These are phyloP conservation scores for Polypterus senegalus DNA, from an alignment of 2,113 vertebrate genomes.

Conservation along the genomic window DNA sequence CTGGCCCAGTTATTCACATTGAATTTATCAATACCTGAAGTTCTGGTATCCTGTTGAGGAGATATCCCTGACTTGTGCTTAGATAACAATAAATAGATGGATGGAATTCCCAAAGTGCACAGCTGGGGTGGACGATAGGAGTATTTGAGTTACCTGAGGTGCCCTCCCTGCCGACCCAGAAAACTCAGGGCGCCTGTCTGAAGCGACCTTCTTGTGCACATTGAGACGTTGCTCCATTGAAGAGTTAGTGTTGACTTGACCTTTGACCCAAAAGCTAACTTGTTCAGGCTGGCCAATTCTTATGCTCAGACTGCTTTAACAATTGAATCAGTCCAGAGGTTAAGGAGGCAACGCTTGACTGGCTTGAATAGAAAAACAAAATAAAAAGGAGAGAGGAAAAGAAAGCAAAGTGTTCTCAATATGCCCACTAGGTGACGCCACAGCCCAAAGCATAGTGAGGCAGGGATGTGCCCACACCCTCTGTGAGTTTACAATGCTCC, in stretches of 20 bases:
- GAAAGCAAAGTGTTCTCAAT: slow-evolving; percentile 12
- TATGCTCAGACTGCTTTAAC: not conserved
- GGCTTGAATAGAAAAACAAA: not conserved
- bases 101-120: too few relatives aligned
- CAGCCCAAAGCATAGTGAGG: slow-evolving; percentile 37
- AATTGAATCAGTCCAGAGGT: slow-evolving; percentile 1
- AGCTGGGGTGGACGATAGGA: too few relatives aligned
- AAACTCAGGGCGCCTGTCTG: too few relatives aligned
- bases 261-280: slow-evolving; percentile 4
- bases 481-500: slow-evolving; percentile 1
- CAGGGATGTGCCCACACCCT: not conserved
- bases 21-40: too few relatives aligned
- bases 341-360: not conserved
- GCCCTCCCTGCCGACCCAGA: too few relatives aligned
- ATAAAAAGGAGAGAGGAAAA: not conserved
- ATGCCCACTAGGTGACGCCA: slow-evolving; percentile 72
- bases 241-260: slow-evolving; percentile 22
- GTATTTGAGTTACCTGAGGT: too few relatives aligned
- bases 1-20: too few relatives aligned
- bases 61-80: too few relatives aligned
- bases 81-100: too few relatives aligned
- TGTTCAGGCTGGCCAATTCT: not conserved
- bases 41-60: too few relatives aligned
- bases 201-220: too few relatives aligned
- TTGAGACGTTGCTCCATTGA: too few relatives aligned